Base-by-base conservation (phyloP, 1,140 invertebrate genomes). In the Euura lappo region DNA sequence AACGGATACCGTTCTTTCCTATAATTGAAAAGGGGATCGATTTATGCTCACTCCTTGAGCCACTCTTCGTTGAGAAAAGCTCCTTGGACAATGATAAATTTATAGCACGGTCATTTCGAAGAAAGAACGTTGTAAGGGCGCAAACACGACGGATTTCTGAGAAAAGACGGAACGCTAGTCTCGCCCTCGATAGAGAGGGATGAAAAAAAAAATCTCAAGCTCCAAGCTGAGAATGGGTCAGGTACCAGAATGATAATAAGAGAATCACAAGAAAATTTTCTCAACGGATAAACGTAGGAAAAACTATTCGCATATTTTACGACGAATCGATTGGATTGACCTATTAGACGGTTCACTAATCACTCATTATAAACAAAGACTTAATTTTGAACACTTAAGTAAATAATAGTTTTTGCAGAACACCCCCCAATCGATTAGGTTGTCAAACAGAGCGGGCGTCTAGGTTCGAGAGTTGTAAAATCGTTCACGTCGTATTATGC, bases 31-130 rank as follows among this genome's bases (percentile, higher is more conserved):
- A 60, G 51, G 13, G 51, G 51, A 60, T 60, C 51, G 51, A 60
- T 60, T 60, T n/a, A 8, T n/a, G 51, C 51, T 60, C 51, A 60
- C 3, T n/a, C 51, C 51, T 60, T 60, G 51, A 4, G 51, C 5
- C 10, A 6, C 28, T 28, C 28, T 28, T 28, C 28, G 51, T 8
- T 60, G 51, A n/a, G 13, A 60, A 60, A 60, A 60, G 51, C 51
- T 60, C 51, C 51, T 60, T 60, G 51, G 51, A 60, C 51, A 60
- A 60, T 60, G 51, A 60, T 60, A 8, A 60, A 60, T 60, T 60
- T 60, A 60, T 60, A 11, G 51, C 51, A 60, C 28, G 51, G 51
- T 60, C 51, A 60, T 60, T 60, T 60, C 51, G 4, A 60, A 2
- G 13, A 60, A 60, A 60, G 10, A 60, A 8, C 51, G 13, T 60